Evolutionary conservation across 2,888 invertebrate species (phyloP).

Genomic region (Coelopa pilipes): DNA sequence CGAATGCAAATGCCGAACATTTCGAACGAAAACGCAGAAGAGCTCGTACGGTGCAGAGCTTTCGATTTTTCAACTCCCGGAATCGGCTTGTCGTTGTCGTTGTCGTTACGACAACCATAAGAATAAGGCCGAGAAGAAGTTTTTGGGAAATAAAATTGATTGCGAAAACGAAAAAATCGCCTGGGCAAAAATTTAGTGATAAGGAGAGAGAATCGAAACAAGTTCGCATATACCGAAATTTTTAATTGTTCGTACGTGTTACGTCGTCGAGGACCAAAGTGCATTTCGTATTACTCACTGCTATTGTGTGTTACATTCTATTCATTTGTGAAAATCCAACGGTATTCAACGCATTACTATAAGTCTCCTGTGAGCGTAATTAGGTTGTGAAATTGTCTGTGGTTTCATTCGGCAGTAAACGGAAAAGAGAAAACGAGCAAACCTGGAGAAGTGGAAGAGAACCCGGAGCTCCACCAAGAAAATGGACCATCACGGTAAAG

Average conservation of each 20-base stretch:
- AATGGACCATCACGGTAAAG: slow-evolving; percentile 53
- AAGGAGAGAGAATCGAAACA: background rate
- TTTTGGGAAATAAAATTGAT: background rate
- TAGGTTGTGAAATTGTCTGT: background rate
- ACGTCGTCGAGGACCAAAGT: background rate
- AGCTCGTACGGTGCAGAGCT: slow-evolving; percentile 15
- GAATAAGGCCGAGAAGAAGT: background rate
- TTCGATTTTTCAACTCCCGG: background rate
- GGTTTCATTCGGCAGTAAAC: background rate
- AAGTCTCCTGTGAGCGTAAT: background rate
- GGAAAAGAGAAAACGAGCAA: slow-evolving; percentile 40
- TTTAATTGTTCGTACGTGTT: background rate
- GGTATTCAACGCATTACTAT: background rate
- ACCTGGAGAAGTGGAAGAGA: slow-evolving; percentile 65
- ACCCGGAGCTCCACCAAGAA: slow-evolving; percentile 61
- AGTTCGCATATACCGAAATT: background rate
- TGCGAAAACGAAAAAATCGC: background rate
- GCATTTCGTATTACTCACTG: slow-evolving; percentile 8
- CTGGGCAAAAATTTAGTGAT: background rate
- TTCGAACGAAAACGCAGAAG: slow-evolving; percentile 20
- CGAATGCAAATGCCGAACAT: slow-evolving; percentile 8
- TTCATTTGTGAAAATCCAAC: background rate
- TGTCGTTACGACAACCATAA: background rate
- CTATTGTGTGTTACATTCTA: background rate
- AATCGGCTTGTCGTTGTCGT: background rate